Conservation (phyloP, 1,140 invertebrate genomes). For the Odontomachus brunneus region DNA sequence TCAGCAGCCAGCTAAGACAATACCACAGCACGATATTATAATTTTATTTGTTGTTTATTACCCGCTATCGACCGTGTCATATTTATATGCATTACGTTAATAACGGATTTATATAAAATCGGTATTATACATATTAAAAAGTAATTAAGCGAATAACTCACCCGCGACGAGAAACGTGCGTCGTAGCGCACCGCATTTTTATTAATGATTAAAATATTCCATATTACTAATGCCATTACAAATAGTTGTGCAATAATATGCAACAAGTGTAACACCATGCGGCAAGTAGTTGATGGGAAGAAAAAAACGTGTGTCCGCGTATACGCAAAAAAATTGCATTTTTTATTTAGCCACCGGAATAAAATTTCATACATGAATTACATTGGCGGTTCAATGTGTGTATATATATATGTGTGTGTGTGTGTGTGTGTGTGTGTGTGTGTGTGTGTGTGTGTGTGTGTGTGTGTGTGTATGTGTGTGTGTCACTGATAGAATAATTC, state of each 20-base stretch:
- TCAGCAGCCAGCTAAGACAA: constrained; percentile 45
- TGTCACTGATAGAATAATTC: background rate
- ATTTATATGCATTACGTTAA: constrained; percentile 9
- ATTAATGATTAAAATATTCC: constrained; percentile 20
- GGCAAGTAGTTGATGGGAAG: background rate
- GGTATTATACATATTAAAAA: constrained; percentile 37
- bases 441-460: too few species aligned
- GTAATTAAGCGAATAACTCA: constrained; percentile 37
- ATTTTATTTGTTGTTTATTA: constrained; percentile 39
- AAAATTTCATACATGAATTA: background rate
- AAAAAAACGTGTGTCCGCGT: background rate
- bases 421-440: too few species aligned
- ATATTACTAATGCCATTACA: background rate
- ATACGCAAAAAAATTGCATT: background rate
- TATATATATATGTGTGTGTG: too few species aligned
- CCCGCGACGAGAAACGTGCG: background rate
- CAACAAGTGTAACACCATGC: constrained; percentile 30
- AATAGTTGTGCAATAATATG: background rate
- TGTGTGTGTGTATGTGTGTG: too few species aligned
- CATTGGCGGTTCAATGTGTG: too few species aligned
- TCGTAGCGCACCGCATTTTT: constrained; percentile 8
- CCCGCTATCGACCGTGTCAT: background rate
- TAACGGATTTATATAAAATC: constrained; percentile 23
- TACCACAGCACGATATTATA: background rate
- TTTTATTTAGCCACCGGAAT: too few species aligned